Conservation (phyloP, 2,113 vertebrate species). For the Chaetorhynchus papuensis region DNA sequence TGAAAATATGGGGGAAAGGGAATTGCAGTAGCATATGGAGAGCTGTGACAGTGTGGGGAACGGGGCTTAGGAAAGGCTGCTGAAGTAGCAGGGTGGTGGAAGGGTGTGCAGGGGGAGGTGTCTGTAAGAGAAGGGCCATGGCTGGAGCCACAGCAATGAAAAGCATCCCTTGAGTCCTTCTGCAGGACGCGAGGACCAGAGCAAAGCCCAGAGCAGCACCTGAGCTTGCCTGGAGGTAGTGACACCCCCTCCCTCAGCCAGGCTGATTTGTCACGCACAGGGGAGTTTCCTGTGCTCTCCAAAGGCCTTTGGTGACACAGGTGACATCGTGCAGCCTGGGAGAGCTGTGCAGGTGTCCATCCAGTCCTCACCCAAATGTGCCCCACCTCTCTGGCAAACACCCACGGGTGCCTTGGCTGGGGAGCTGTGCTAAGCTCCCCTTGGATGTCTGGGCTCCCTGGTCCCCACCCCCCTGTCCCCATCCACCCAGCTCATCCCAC, state of each 20-base stretch:
- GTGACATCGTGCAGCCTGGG: not conserved
- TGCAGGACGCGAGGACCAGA: not conserved
- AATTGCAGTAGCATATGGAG: not conserved
- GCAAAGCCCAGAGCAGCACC: not conserved
- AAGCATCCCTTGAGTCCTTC: not conserved
- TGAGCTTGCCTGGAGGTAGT: not conserved
- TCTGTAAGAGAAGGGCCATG: not conserved
- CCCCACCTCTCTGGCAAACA: not conserved
- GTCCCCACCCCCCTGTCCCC: not conserved
- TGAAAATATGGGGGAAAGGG: not conserved
- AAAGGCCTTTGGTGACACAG: accelerated
- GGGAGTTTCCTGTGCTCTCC: accelerated
- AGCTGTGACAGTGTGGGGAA: not conserved
- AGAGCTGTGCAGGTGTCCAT: accelerated
- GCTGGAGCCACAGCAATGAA: not conserved
- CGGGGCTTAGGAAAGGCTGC: not conserved
- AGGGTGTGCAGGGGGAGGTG: not conserved
- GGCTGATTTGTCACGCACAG: accelerated
- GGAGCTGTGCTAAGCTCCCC: not conserved
- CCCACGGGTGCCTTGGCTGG: not conserved
- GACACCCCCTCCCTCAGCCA: not conserved
- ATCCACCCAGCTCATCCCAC: not conserved
- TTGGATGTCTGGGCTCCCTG: not conserved
- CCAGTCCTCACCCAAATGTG: not conserved
- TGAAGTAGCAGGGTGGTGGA: accelerated